These are phyloP conservation scores for Xiphias gladius DNA, from an alignment of 2,113 vertebrate species.

Conservation along the genomic window DNA sequence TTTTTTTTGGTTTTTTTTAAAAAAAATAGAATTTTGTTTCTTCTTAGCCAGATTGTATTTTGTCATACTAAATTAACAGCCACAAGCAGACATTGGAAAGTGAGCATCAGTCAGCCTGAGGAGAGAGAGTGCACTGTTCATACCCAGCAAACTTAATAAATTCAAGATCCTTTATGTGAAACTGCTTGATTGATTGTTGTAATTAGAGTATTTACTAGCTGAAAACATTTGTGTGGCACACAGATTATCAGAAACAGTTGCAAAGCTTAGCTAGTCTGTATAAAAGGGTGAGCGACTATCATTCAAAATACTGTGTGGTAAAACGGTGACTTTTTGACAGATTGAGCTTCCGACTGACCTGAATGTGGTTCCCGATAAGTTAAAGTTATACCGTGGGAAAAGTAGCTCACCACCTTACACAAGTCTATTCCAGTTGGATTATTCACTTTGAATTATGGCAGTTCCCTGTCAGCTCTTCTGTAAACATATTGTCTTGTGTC, in stretches of 20 bases:
- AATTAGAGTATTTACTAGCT: constrained; percentile 31
- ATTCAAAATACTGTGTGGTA: constrained; percentile 9
- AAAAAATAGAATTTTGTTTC: no score
- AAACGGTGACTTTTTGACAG: constrained; percentile 38
- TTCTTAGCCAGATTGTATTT: background rate
- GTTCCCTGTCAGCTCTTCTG: constrained; percentile 28
- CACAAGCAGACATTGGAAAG: background rate
- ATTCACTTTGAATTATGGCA: constrained; percentile 38
- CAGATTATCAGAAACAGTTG: background rate
- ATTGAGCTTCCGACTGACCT: constrained; percentile 45
- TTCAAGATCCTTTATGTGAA: constrained; percentile 24
- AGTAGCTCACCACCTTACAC: constrained; percentile 28
- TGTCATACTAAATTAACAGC: constrained; percentile 11
- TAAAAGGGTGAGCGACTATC: constrained; percentile 3
- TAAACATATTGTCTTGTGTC: constrained; percentile 34
- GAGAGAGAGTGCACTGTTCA: background rate
- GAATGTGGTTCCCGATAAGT: constrained; percentile 43
- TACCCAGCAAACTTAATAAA: constrained; percentile 18
- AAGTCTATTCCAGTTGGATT: constrained; percentile 40
- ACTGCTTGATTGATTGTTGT: constrained; percentile 8
- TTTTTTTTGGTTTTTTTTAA: background rate
- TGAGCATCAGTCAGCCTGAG: background rate
- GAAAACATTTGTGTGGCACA: constrained; percentile 12
- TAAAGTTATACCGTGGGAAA: constrained; percentile 20
- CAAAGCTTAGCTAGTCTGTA: background rate